Base-by-base conservation (phyloP, 2,113 vertebrate genomes). In the Tenrec ecaudatus region DNA sequence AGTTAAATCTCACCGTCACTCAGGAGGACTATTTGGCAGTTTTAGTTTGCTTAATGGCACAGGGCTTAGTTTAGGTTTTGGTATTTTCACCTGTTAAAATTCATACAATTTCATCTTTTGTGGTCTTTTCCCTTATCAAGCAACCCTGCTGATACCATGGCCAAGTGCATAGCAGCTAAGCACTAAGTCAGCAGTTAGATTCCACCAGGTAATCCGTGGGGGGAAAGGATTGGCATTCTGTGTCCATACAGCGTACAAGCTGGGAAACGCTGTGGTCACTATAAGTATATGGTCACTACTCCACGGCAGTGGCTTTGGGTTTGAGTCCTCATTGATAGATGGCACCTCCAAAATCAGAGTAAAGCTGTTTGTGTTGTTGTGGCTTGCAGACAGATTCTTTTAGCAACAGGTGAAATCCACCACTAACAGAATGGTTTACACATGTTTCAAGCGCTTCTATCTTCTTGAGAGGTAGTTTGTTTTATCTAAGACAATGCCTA, bases 401-500 rank as follows among this genome's bases (percentile, higher is more conserved):
- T 69, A 88, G 4, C 60, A 47, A 33, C 25, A 92, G 36, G 75
- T 57, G 29, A 89, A 10, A 80, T 27, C 43, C 43, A 20, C 69
- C 0, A 40, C 92, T 79, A 43, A 69, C 3, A 36, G 43, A 76
- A 64, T 68, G 77, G 82, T 90, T n/a, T 19, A 53, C 31, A 66
- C 27, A 29, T 43, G 2, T 64, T 64, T 71, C 76, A 57, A 53
- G 62, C 71, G 68, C 64, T 4, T 75, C 5, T 75, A 53, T 82
- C n/a, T 38, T 79, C 92, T 86, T 91, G 6, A 89, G 93, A 75
- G 27, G 20, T 53, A 71, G 78, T 73, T 1, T 89, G 15, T 87
- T 94, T 29, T 40, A 0, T 91, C 73, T 78, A 83, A 90, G 57
- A 53, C 64, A 93, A 76, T 33, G 85, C 53, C 29, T 64, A 71